These are phyloP conservation scores for Ceratothoa steindachneri DNA, from an alignment of 2,888 invertebrate genomes.

Conservation along the genomic window DNA sequence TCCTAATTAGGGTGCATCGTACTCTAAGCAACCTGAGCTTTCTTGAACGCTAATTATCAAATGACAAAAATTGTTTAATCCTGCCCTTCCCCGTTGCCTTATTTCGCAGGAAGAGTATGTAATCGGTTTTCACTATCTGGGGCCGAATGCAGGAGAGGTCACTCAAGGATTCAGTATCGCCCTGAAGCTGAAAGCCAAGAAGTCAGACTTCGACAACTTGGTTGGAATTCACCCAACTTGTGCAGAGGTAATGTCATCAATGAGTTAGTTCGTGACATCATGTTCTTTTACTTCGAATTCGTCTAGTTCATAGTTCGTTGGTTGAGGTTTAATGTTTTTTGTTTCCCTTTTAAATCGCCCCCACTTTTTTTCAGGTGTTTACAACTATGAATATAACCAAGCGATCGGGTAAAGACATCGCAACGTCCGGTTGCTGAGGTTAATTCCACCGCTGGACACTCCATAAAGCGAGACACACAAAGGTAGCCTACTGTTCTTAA, in stretches of 20 bases:
- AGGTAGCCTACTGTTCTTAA: not conserved
- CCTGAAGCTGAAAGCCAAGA: slow-evolving; percentile 58
- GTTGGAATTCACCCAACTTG: slow-evolving; percentile 63
- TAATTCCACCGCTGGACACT: slow-evolving; percentile 56
- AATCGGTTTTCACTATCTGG: slow-evolving; percentile 60
- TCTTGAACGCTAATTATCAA: too few relatives aligned
- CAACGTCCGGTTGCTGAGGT: slow-evolving; percentile 91
- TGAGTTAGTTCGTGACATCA: too few relatives aligned
- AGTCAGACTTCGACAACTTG: slow-evolving; percentile 58
- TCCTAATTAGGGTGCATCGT: too few relatives aligned
- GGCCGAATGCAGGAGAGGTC: slow-evolving; percentile 63
- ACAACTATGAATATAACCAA: slow-evolving; percentile 84
- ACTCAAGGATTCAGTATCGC: slow-evolving; percentile 62
- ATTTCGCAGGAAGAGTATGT: slow-evolving; percentile 55
- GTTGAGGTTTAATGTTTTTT: not conserved
- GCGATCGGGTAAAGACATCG: slow-evolving; percentile 81
- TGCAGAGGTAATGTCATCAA: slow-evolving; percentile 58
- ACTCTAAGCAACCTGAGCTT: too few relatives aligned
- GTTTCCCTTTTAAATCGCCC: not conserved
- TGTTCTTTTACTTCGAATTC: not conserved
- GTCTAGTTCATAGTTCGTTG: not conserved
- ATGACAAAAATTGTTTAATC: too few relatives aligned
- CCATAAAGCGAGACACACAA: not conserved
- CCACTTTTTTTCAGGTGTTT: slow-evolving; percentile 60
- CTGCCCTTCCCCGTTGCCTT: too few relatives aligned